Base-by-base conservation (phyloP, 2,888 invertebrate species). In the Sarcophaga variegata region DNA sequence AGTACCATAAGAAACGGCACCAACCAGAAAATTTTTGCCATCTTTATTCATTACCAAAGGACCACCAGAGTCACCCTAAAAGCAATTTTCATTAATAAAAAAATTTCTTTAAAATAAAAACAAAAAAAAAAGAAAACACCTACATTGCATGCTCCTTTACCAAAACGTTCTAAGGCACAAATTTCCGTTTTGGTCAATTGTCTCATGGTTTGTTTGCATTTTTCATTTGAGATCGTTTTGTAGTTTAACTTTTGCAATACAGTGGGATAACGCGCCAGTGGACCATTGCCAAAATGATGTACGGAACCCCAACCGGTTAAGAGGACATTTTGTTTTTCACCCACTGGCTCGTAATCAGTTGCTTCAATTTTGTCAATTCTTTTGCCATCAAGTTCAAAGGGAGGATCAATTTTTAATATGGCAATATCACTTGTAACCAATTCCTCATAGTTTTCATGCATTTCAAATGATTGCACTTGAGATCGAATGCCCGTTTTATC, bases 301-400 rank as follows among this genome's bases (percentile, higher is more conserved):
- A 91, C 91, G 0, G 92, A 92, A 3, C 93, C 93, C 93, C 93
- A 93, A 3, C 93, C 93, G 0, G 93, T 91, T 0, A 93, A 88
- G 6, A 90, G 83, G 0, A 92, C 91, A 4, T 89, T 88, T 67
- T 92, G 91, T 64, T 90, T 90, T 4, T 90, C 92, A 6, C 89
- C 91, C 4, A 93, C 90, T 25, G 88, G 82, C 4, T 91, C 91
- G 47, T 88, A 88, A 49, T 89, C 90, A 45, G 89, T 90, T 10
- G 92, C 91, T 83, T 92, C 91, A 54, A 95, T 94, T 2, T 93
- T 92, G 54, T 93, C 91, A 0, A 95, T 93, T 0, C 90, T 91
- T 45, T 90, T 86, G 12, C 88, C 90, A 85, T 92, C 91, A 67
- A 92, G 70, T 74, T 90, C 83, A 14, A 93, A 91, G 4, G 92